Conservation (phyloP, 2,113 vertebrate species). For the Ammodytes dubius region DNA sequence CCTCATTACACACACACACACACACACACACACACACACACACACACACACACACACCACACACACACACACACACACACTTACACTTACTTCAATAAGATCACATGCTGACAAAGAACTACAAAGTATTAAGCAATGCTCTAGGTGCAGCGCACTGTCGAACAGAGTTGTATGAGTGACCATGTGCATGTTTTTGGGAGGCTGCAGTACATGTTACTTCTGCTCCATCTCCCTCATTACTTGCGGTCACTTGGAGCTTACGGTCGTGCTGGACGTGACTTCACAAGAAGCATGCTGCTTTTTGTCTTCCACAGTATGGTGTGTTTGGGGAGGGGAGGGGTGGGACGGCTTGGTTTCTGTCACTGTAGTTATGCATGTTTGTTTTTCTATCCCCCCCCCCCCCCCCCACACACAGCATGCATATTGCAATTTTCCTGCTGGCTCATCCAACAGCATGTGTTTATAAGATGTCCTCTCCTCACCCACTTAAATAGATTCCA, state of each 20-base stretch:
- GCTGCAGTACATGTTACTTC: conserved; percentile 67
- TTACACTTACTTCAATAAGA: conserved; percentile 63
- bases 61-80: conserved; percentile 20
- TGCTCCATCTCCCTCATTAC: conserved; percentile 77
- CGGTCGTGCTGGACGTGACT: conserved; percentile 67
- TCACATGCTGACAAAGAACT: conserved; percentile 62
- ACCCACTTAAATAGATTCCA: conserved; percentile 50
- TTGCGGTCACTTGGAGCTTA: conserved; percentile 75
- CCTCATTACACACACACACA: conserved; percentile 63
- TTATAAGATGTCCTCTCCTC: conserved; percentile 50
- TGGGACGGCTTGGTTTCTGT: background rate
- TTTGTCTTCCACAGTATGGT: conserved; percentile 56
- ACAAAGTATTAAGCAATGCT: conserved; percentile 57
- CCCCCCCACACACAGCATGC: conserved; percentile 65
- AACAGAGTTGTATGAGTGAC: conserved; percentile 31
- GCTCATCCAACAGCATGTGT: conserved; percentile 57
- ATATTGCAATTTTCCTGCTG: conserved; percentile 59
- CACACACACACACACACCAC: conserved; percentile 20
- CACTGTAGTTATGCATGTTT: conserved; percentile 39
- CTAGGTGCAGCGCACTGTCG: conserved; percentile 56
- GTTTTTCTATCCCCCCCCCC: conserved; percentile 3
- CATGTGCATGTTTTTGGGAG: conserved; percentile 58
- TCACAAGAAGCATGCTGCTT: conserved; percentile 55
- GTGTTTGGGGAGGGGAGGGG: background rate
- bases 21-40: conserved; percentile 11